Evolutionary conservation across 2,888 invertebrate species (phyloP), one percentile per base, ranked within the genome.

Genomic region (Malthinus flaveolus): DNA sequence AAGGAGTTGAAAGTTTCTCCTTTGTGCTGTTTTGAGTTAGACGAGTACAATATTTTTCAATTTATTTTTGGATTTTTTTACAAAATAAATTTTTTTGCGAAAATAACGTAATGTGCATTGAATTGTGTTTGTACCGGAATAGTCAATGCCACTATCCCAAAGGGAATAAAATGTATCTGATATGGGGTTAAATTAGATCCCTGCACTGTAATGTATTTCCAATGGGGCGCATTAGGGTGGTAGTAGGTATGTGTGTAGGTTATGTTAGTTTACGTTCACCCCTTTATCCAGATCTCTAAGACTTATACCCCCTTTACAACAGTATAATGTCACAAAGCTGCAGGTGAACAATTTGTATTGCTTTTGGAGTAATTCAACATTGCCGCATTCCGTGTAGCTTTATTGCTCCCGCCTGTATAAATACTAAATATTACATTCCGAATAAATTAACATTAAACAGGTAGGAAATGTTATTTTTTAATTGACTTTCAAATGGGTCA

Each of bases 171-270:
- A 69, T 68, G 69, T 70, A 70, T 66, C 68, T 68, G 70, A 69
- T 67, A 65, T 64, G 64, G 68, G 68, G 69, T 67, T 68, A 70
- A 66, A 69, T 66, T 68, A 64, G 65, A 59, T 60, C 64, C 68
- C 66, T 59, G 62, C 68, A 69, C 66, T 66, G 69, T 72, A 70
- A 72, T 72, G 72, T 71, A 72, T 72, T 73, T 73, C 69, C 72
- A 71, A 72, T 71, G 71, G 71, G 71, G 67, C 64, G 65, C 53
- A 23, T 66, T 50, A 54, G 58, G 58, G 48, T 48, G 37, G 62
- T 23, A 23, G 23, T 23, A 23, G 23, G 23, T 23, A 23, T 58
- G 61, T 57, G 61, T 60, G 58, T 58, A 62, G 50, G 58, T 54
- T 61, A 53, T 45, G 59, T 59, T 52, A 39, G 50, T 52, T 61